Base-by-base conservation (phyloP, 2,797 vertebrate species). In the Cichlasoma orientale region DNA sequence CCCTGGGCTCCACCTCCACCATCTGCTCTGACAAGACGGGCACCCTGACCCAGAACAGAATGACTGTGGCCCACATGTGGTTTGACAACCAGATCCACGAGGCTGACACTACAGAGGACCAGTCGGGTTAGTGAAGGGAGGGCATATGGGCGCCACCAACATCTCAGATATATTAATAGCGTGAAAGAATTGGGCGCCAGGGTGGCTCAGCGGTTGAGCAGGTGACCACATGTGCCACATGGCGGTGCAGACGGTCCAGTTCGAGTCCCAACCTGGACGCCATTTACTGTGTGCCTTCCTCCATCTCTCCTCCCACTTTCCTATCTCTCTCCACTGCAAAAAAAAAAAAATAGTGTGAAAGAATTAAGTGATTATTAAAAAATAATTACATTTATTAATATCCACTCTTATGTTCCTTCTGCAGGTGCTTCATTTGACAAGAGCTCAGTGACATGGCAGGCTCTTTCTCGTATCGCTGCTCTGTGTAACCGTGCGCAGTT, bases 1-100 rank as follows among this genome's bases (percentile, higher is more conserved):
- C 97, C 1, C 92, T 98, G 85, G 97, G 97, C 75, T 98, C 97
- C 89, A 98, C 97, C 2, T 98, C 97, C 55, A 98, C 97, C 92
- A 98, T 98, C 93, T 98, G 97, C 94, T 98, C 97, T 0, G 97
- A 98, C 93, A 98, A 98, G 92, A 98, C 97, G 0, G 97, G 97
- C 25, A 98, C 97, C 44, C 95, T 98, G 85, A 98, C 97, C 66
- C 97, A 98, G 95, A 98, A 98, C 95, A 95, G 97, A 72, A 98
- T 98, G 97, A 98, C 97, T 0, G 97, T 98, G 3, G 97, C 97
- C 68, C 97, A 98, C 92, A 98, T 98, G 97, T 98, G 97, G 97
- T 98, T 98, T 2, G 97, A 98, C 95, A 98, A 98, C 94, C 97
- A 98, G 95, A 98, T 98, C 92, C 97, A 98, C 0, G 97, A 98